Percentiles rank a stretch among this genome's conserved stretches.
Conservation (phyloP, 2,113 vertebrate genomes). For the Cairina moschata region DNA sequence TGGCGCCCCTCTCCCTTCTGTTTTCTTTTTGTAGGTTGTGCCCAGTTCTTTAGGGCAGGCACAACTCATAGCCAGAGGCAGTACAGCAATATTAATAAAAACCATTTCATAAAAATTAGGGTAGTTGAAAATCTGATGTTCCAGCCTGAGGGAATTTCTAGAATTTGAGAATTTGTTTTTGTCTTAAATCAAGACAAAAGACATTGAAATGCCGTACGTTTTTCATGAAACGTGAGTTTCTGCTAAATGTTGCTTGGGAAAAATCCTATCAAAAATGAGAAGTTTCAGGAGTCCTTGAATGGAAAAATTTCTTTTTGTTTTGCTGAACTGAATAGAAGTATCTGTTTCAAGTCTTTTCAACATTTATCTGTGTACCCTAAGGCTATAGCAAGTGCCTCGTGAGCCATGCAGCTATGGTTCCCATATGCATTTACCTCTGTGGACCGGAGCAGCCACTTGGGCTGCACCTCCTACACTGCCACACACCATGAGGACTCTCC, state of each 20-base stretch:
- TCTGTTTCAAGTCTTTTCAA: not conserved
- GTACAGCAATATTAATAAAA: conserved; percentile 4
- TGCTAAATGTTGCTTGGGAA: not conserved
- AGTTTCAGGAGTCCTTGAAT: not conserved
- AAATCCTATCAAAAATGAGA: not conserved
- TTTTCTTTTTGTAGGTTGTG: not conserved
- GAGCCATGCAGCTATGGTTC: not conserved
- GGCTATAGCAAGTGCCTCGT: not conserved
- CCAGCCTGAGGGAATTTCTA: conserved; percentile 1
- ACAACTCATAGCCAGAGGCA: not conserved
- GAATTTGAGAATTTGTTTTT: conserved; percentile 5
- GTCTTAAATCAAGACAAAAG: conserved; percentile 11
- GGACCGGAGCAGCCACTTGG: not conserved
- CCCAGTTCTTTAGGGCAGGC: not conserved
- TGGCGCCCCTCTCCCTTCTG: fast-evolving
- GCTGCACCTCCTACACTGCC: not conserved
- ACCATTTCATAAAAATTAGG: conserved; percentile 11
- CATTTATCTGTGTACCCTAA: not conserved
- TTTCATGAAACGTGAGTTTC: not conserved
- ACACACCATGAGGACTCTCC: not conserved
- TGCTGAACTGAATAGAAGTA: not conserved
- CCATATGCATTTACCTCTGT: not conserved
- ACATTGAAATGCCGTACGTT: not conserved
- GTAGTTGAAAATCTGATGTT: not conserved
- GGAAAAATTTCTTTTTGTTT: not conserved